These are phyloP conservation scores for Podarcis raffonei DNA, from an alignment of 2,113 vertebrate species.

Conservation along the genomic window DNA sequence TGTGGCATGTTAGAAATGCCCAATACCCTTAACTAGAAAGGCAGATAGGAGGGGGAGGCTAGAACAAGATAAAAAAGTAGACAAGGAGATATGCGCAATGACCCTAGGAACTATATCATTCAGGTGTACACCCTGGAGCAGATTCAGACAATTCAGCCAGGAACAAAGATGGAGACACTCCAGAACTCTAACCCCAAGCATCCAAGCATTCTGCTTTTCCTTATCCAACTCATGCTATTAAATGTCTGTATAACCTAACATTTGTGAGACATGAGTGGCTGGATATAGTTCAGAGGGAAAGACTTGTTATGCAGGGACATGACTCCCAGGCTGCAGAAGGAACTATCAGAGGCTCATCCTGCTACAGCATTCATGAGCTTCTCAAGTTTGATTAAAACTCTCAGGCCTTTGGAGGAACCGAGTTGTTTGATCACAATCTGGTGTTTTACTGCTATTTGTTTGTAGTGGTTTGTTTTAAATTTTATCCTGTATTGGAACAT, in stretches of 20 bases:
- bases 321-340: too few relatives aligned
- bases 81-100: not conserved
- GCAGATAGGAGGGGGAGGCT: not conserved
- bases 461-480: not conserved
- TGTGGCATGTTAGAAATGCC: too few relatives aligned
- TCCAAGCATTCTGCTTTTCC: not conserved
- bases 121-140: not conserved
- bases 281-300: not conserved
- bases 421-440: too few relatives aligned
- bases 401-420: too few relatives aligned
- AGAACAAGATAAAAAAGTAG: not conserved
- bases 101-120: not conserved
- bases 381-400: too few relatives aligned
- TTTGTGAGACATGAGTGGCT: not conserved
- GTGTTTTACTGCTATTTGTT: not conserved
- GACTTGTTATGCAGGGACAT: too few relatives aligned
- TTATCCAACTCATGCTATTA: not conserved
- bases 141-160: not conserved
- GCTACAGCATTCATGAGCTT: too few relatives aligned
- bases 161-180: not conserved
- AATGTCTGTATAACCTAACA: not conserved
- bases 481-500: not conserved
- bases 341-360: too few relatives aligned
- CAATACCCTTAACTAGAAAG: not conserved
- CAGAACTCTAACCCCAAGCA: not conserved